Evolutionary conservation across 1,140 invertebrate genomes (phyloP).

Genomic region (Diprion similis): DNA sequence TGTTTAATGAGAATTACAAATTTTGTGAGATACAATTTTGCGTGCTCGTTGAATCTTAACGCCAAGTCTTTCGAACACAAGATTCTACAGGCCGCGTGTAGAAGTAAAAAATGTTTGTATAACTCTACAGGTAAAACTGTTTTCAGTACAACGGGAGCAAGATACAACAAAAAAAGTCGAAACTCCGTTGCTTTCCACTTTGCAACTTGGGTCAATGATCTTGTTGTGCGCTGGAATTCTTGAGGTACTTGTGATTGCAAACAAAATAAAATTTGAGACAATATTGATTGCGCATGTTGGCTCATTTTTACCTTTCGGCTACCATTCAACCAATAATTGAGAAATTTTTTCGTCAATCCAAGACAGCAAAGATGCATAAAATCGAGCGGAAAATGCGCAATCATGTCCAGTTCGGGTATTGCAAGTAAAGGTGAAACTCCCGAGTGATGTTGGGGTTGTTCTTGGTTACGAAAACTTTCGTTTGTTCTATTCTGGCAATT

Average conservation of each 20-base stretch:
- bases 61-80: constrained; percentile 27
- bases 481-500: constrained; percentile 13
- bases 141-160: constrained; percentile 28
- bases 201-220: constrained; percentile 11
- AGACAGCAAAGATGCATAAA: constrained; percentile 23
- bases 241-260: constrained; percentile 6
- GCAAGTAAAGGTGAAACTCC: constrained; percentile 18
- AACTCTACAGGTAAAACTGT: constrained; percentile 18
- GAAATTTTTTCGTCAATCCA: constrained; percentile 18
- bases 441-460: constrained; percentile 13
- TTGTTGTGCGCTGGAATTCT: constrained; percentile 24
- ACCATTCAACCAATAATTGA: constrained; percentile 18
- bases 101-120: constrained; percentile 31
- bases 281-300: background rate
- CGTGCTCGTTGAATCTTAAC: constrained; percentile 22
- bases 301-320: constrained; percentile 12
- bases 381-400: too few species aligned
- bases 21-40: constrained; percentile 27
- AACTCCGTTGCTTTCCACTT: too few species aligned
- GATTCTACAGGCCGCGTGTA: constrained; percentile 29
- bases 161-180: constrained; percentile 19
- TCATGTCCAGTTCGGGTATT: constrained; percentile 18
- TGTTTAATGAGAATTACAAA: constrained; percentile 13
- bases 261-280: constrained; percentile 1
- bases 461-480: constrained; percentile 18